phyloP scores from a whole-genome alignment of 1,140 invertebrate species.

The Capitella teleta region DNA sequence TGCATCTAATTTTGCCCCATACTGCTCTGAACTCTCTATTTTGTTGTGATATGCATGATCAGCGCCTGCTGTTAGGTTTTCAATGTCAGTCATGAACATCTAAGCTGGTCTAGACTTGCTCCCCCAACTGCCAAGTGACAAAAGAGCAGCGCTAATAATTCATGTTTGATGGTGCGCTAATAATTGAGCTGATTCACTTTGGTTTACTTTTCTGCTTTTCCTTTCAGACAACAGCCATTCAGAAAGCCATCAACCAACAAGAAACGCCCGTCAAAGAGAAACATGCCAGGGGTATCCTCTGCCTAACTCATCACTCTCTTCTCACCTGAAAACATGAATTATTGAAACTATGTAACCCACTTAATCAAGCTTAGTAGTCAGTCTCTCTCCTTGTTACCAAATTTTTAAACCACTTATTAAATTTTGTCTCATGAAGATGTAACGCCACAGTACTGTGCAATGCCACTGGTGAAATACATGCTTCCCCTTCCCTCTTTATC shows the following conservation, averaged over 20 bases:
- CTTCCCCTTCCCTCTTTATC: too few relatives aligned
- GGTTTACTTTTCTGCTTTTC: constrained; percentile 11
- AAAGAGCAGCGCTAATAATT: neutral
- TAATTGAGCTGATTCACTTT: neutral
- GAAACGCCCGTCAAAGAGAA: constrained; percentile 92
- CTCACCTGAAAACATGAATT: neutral
- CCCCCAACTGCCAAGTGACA: neutral
- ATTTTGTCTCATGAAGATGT: too few relatives aligned
- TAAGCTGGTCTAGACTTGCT: neutral
- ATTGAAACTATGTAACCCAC: neutral
- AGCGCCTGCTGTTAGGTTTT: neutral
- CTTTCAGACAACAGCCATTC: constrained; percentile 65
- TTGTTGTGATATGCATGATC: neutral
- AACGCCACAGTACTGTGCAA: too few relatives aligned
- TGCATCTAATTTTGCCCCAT: too few relatives aligned
- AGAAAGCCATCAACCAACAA: constrained; percentile 76
- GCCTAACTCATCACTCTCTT: neutral
- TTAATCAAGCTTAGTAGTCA: neutral
- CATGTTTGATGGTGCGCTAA: neutral
- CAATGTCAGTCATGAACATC: neutral
- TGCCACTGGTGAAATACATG: too few relatives aligned
- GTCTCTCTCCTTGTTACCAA: too few relatives aligned
- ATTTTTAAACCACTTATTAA: too few relatives aligned
- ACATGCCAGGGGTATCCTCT: constrained; percentile 80
- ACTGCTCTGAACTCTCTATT: too few relatives aligned